Evolutionary conservation across 1,140 invertebrate species (phyloP).

Genomic region (Drosophila simulans): DNA sequence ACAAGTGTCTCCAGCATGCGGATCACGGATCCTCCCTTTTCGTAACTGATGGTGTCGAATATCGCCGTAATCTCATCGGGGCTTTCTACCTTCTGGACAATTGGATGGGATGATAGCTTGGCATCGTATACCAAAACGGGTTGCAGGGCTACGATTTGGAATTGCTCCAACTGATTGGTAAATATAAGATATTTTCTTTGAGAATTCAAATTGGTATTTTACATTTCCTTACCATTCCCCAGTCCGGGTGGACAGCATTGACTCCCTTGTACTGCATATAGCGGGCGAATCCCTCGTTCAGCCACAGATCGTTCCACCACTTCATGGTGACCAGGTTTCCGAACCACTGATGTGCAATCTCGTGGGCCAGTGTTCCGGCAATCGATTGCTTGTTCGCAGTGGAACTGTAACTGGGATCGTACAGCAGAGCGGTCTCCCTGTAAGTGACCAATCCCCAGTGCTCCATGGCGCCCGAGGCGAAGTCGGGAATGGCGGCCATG

Average conservation of each 20-base stretch:
- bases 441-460: constrained; percentile 96
- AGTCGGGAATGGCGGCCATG: constrained; percentile 97
- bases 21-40: constrained; percentile 95
- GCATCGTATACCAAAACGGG: constrained; percentile 91
- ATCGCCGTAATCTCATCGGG: constrained; percentile 96
- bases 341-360: constrained; percentile 97
- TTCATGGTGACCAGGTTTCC: constrained; percentile 94
- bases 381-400: constrained; percentile 91
- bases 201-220: too few relatives aligned
- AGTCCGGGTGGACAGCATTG: constrained; percentile 90
- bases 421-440: constrained; percentile 93
- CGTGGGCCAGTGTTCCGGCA: constrained; percentile 93
- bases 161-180: constrained; percentile 87
- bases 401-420: constrained; percentile 89
- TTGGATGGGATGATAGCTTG: constrained; percentile 94
- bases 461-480: constrained; percentile 97
- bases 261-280: constrained; percentile 94
- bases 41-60: constrained; percentile 96
- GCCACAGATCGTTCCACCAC: constrained; percentile 97
- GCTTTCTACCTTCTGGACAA: constrained; percentile 91
- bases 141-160: constrained; percentile 90
- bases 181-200: not conserved
- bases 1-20: constrained; percentile 95
- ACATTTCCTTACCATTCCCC: constrained; percentile 89
- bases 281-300: constrained; percentile 96